These are phyloP conservation scores for Metaphire vulgaris DNA, from an alignment of 1,140 invertebrate species.

Conservation along the genomic window DNA sequence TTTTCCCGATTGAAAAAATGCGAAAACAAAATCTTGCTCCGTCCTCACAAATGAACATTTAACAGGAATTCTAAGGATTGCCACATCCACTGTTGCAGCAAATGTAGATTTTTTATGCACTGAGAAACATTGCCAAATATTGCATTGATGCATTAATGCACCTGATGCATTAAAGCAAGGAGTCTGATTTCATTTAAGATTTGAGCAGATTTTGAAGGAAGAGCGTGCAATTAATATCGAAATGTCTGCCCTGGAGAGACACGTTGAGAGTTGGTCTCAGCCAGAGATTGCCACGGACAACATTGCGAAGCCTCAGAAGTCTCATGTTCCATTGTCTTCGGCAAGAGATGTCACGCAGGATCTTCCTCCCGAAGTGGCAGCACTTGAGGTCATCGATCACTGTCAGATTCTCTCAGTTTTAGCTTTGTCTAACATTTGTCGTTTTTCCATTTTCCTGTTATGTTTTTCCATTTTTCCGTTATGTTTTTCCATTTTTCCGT, in stretches of 20 bases:
- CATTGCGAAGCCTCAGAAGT: conserved; percentile 9
- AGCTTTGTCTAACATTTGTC: no score
- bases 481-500: no score
- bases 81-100: no score
- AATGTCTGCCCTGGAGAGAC: conserved; percentile 44
- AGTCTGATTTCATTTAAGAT: conserved; percentile 33
- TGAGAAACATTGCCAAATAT: neutral
- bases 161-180: neutral
- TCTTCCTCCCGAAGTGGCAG: conserved; percentile 48
- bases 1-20: no score
- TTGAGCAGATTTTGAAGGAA: conserved; percentile 45
- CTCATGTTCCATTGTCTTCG: conserved; percentile 32
- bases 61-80: no score
- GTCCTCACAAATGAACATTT: no score
- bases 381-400: conserved; percentile 44
- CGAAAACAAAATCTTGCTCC: no score
- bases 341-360: conserved; percentile 44
- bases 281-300: conserved; percentile 3
- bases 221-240: conserved; percentile 42
- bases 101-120: neutral
- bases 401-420: neutral
- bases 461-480: no score
- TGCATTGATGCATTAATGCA: neutral
- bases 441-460: no score
- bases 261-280: conserved; percentile 47